phyloP scores from a whole-genome alignment of 2,888 invertebrate genomes.

The Scotopteryx bipunctaria region DNA sequence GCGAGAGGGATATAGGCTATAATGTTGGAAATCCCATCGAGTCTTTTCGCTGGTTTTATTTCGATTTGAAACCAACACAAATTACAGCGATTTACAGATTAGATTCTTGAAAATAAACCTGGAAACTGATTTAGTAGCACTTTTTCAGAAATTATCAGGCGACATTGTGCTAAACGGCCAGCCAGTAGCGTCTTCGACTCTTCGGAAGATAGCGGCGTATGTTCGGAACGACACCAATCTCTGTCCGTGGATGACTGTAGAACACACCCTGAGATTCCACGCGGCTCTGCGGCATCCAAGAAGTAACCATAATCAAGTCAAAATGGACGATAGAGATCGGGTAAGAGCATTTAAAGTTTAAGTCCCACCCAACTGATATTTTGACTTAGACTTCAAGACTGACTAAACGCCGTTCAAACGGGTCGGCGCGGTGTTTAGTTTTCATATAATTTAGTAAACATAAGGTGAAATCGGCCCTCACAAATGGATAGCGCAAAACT shows the following conservation, averaged over 20 bases:
- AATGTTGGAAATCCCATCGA: too few species aligned
- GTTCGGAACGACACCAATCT: slow-evolving; percentile 89
- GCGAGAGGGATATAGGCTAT: too few species aligned
- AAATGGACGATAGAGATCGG: slow-evolving; percentile 89
- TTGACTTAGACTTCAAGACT: too few species aligned
- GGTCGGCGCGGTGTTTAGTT: too few species aligned
- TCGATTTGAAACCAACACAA: neutral
- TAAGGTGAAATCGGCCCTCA: too few species aligned
- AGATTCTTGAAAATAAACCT: neutral
- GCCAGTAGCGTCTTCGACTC: slow-evolving; percentile 87
- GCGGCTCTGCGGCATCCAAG: slow-evolving; percentile 88
- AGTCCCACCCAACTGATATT: too few species aligned
- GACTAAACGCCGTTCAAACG: too few species aligned
- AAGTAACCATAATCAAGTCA: slow-evolving; percentile 83
- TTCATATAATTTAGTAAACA: too few species aligned
- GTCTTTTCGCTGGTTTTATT: too few species aligned
- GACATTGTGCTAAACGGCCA: slow-evolving; percentile 95
- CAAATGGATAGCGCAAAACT: too few species aligned
- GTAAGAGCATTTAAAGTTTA: too few species aligned
- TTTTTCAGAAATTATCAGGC: slow-evolving; percentile 84
- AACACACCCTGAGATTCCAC: slow-evolving; percentile 93
- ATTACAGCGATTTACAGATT: neutral
- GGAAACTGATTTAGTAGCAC: neutral
- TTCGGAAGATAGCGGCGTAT: slow-evolving; percentile 89
- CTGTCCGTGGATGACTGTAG: slow-evolving; percentile 94